Conservation (phyloP, 2,888 invertebrate genomes). For the Phalangium opilio region DNA sequence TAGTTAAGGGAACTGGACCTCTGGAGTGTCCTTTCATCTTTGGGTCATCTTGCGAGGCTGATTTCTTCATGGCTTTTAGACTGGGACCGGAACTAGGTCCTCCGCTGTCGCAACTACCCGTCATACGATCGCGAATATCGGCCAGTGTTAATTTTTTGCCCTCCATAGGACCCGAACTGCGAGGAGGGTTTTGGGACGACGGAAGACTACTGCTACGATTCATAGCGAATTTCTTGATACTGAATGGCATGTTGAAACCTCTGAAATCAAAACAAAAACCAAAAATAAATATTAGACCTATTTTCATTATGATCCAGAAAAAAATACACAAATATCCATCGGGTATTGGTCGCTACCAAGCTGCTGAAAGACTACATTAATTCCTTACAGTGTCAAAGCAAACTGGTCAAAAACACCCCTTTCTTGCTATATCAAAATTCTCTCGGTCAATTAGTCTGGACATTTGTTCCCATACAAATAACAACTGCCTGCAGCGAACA, state of each 20-base stretch:
- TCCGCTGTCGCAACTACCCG: neutral
- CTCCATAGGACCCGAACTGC: constrained; percentile 2
- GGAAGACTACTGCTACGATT: constrained; percentile 17
- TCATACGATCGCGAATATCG: constrained; percentile 7
- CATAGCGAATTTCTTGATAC: constrained; percentile 19
- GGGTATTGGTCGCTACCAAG: too few relatives aligned
- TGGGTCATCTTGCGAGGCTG: constrained; percentile 2
- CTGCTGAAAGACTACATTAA: too few relatives aligned
- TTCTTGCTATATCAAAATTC: too few relatives aligned
- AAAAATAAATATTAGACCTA: too few relatives aligned
- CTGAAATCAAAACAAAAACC: too few relatives aligned
- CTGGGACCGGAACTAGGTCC: neutral
- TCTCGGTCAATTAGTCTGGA: too few relatives aligned
- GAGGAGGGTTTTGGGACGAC: constrained; percentile 7
- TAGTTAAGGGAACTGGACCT: constrained; percentile 5
- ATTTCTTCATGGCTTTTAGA: neutral
- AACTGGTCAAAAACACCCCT: too few relatives aligned
- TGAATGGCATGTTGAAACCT: constrained; percentile 18
- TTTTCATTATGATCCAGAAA: too few relatives aligned
- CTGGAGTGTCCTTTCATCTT: constrained; percentile 4
- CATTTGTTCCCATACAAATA: too few relatives aligned
- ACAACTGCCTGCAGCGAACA: too few relatives aligned
- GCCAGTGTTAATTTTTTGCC: constrained; percentile 15
- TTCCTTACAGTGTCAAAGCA: too few relatives aligned
- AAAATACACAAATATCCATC: too few relatives aligned